These are phyloP conservation scores for Otolemur garnettii DNA, from an alignment of 2,113 vertebrate species.

Conservation along the genomic window DNA sequence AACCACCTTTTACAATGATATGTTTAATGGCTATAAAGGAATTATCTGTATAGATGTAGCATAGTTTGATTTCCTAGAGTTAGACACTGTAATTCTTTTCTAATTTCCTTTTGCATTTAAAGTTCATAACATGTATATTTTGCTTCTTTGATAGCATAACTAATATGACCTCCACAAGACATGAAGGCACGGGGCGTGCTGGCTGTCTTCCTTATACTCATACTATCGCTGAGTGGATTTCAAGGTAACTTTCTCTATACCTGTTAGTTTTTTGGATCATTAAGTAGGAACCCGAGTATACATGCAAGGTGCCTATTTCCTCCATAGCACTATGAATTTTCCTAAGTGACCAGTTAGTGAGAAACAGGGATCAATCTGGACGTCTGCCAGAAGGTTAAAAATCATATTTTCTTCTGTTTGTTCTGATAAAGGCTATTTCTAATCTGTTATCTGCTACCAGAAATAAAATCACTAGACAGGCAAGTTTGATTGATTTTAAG, in stretches of 20 bases:
- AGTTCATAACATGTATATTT: neutral
- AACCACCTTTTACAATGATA: slow-evolving; percentile 10
- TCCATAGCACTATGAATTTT: neutral
- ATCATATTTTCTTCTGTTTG: neutral
- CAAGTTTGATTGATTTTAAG: slow-evolving; percentile 8
- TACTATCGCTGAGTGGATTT: neutral
- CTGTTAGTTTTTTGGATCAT: neutral
- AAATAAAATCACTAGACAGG: slow-evolving; percentile 42
- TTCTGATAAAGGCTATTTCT: slow-evolving; percentile 42
- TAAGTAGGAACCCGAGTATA: neutral
- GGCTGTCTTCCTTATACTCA: neutral
- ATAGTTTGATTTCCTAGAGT: neutral
- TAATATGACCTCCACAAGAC: neutral
- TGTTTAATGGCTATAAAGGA: neutral
- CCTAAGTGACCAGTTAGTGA: slow-evolving; percentile 21
- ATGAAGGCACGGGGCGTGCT: slow-evolving; percentile 8
- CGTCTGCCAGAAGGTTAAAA: slow-evolving; percentile 7
- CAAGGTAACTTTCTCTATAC: slow-evolving; percentile 7
- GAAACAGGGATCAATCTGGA: neutral
- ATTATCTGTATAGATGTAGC: neutral
- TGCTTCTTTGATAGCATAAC: slow-evolving; percentile 30
- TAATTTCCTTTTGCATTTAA: slow-evolving; percentile 16
- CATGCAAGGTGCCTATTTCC: neutral
- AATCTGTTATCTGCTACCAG: slow-evolving; percentile 3
- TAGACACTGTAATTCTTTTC: neutral